Evolutionary conservation across 37 sponge, comb jelly and placozoan species (phyloP), one percentile per base, ranked within the genome.

Genomic region (Diacarnus erythraeanus): DNA sequence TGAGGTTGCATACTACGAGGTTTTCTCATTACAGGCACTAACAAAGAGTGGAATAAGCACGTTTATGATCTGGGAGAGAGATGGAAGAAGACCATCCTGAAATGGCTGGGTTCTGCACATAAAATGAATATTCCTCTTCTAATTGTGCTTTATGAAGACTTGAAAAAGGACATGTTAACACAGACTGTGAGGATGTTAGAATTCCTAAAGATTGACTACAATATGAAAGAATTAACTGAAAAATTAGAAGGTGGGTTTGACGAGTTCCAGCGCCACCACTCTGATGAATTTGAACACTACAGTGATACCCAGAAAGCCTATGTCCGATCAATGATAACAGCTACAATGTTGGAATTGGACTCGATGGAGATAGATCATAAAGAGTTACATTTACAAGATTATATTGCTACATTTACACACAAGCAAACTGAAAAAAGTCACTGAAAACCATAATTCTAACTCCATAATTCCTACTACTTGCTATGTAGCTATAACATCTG

Each of bases 121-220:
- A n/a, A n/a, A n/a, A n/a, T n/a, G n/a, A n/a, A n/a, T n/a, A n/a
- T n/a, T n/a, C 41, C 77, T 2, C 26, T 81, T 15, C 51, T 71
- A 5, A 72, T 87, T 1, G 77, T 87, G 2, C 42, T 68, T 12
- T 87, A 70, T 40, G 88, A 87, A 39, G 77, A 81, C 38, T 33
- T 87, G 81, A 17, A 59, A 37, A 71, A 21, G 26, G 43, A 80
- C 29, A 42, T 61, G 3, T n/a, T 82, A 18, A 2, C 34, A 31
- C 64, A 82, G 61, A 47, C 44, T 10, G 30, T 42, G 36, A 63
- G 72, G 44, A 63, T 82, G 43, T 65, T 73, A 6, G 5, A 82
- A 35, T 73, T 82, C 63, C 82, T 82, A 17, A 30, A 31, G 66
- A 6, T 65, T 31, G 33, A 18, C 66, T 65, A 65, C 35, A 31